Conservation (phyloP, 2,888 invertebrate genomes). For the Cantharis rustica region DNA sequence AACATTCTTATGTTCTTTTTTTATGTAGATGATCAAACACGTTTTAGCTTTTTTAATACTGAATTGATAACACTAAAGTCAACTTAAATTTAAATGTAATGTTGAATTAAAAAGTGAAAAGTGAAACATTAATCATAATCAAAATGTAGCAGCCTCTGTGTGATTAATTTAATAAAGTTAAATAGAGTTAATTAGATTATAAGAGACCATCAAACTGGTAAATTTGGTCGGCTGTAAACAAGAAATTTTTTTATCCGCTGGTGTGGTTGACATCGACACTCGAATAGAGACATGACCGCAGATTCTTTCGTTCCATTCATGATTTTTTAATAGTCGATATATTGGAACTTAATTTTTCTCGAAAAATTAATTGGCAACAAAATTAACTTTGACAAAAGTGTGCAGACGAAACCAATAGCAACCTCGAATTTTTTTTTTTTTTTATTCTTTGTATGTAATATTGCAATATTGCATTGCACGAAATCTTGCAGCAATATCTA, state of each 20-base stretch:
- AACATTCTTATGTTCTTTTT: conserved; percentile 10
- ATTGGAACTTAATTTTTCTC: not conserved
- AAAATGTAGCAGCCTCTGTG: conserved; percentile 1
- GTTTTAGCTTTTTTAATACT: conserved; percentile 4
- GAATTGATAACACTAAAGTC: conserved; percentile 3
- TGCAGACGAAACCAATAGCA: not conserved
- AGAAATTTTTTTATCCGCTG: conserved; percentile 12
- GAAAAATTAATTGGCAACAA: not conserved
- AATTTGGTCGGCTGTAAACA: conserved; percentile 13
- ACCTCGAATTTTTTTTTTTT: not conserved
- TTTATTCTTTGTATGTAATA: no score
- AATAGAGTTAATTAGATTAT: conserved; percentile 15
- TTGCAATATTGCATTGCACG: no score
- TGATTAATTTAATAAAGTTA: conserved; percentile 6
- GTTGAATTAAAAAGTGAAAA: conserved; percentile 10
- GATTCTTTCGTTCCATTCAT: conserved; percentile 21
- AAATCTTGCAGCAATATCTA: no score
- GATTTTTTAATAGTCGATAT: not conserved
- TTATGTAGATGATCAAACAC: conserved; percentile 6
- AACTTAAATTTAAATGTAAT: conserved; percentile 7
- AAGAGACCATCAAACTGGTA: conserved; percentile 13
- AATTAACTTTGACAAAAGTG: not conserved
- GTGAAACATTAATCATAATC: conserved; percentile 17
- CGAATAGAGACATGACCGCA: conserved; percentile 30
- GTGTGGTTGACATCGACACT: conserved; percentile 30